A percentile compares a stretch with the other conserved stretches of the same genome.
Conservation (phyloP, 2,797 vertebrate species). For the Cyprinodon diabolis region DNA sequence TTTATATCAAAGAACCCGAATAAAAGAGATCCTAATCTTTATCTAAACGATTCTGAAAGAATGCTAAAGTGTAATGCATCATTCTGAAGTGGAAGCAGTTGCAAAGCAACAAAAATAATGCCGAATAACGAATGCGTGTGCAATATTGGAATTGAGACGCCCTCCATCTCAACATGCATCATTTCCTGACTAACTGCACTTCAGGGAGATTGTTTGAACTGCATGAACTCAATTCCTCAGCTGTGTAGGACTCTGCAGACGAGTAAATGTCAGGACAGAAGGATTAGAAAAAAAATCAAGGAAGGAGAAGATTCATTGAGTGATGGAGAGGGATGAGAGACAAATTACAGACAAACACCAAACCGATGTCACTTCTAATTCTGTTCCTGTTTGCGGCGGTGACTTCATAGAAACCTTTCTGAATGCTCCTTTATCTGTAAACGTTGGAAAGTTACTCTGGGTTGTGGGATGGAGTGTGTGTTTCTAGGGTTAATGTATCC, state of each 20-base stretch:
- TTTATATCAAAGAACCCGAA: slow-evolving; percentile 9
- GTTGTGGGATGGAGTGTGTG: not conserved
- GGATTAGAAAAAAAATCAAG: slow-evolving; percentile 56
- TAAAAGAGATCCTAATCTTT: slow-evolving; percentile 11
- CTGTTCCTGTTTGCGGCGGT: slow-evolving; percentile 12
- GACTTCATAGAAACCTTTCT: not conserved
- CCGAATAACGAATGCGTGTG: slow-evolving; percentile 50
- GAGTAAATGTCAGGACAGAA: slow-evolving; percentile 68
- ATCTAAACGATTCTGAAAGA: slow-evolving; percentile 5
- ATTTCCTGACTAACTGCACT: slow-evolving; percentile 68
- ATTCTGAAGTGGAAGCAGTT: slow-evolving; percentile 1
- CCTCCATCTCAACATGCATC: slow-evolving; percentile 66
- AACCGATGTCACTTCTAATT: slow-evolving; percentile 18
- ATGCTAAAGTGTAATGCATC: not conserved
- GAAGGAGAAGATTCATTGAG: slow-evolving; percentile 53
- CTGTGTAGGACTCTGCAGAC: slow-evolving; percentile 62
- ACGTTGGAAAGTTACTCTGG: slow-evolving; percentile 8
- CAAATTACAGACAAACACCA: slow-evolving; percentile 40
- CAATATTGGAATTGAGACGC: slow-evolving; percentile 63
- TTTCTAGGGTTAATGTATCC: not conserved
- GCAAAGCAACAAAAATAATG: slow-evolving; percentile 31
- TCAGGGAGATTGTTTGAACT: slow-evolving; percentile 71
- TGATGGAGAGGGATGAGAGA: slow-evolving; percentile 59
- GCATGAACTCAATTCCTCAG: slow-evolving; percentile 68
- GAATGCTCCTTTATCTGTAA: slow-evolving; percentile 12